Conservation (phyloP, 2,797 vertebrate genomes). For the Scolopax rusticola region DNA sequence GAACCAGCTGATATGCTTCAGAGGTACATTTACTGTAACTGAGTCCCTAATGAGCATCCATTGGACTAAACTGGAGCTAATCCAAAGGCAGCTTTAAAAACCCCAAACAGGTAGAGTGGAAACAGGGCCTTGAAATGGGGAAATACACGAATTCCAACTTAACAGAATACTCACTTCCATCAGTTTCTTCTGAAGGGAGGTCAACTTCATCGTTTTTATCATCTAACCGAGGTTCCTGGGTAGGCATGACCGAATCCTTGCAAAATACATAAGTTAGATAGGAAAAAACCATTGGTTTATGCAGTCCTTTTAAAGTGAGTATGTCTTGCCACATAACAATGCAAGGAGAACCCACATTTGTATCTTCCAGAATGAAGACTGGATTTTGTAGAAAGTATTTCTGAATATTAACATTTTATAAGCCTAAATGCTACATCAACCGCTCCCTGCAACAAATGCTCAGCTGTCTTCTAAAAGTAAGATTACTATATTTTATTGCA, state of each 20-base stretch:
- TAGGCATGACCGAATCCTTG: slow-evolving; percentile 99
- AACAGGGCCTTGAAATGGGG: not conserved
- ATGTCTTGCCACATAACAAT: not conserved
- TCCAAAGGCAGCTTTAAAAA: not conserved
- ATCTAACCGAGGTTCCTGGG: slow-evolving; percentile 93
- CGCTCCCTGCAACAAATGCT: not conserved
- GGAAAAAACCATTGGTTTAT: rapidly evolving
- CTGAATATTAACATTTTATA: not conserved
- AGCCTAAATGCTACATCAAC: not conserved
- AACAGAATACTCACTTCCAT: slow-evolving; percentile 86
- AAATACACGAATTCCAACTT: not conserved
- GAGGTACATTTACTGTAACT: not conserved
- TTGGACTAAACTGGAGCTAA: not conserved
- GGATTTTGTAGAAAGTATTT: not conserved
- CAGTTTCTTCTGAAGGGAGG: slow-evolving; percentile 88
- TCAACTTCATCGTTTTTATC: slow-evolving; percentile 88
- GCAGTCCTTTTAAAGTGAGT: not conserved
- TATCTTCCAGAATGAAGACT: not conserved
- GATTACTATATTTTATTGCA: not conserved
- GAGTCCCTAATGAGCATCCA: not conserved
- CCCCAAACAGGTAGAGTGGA: not conserved
- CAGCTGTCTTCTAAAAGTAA: not conserved
- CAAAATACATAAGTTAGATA: not conserved
- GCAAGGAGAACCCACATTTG: rapidly evolving
- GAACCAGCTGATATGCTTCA: not conserved